Conservation (phyloP, 2,113 vertebrate species). For the Willisornis vidua region DNA sequence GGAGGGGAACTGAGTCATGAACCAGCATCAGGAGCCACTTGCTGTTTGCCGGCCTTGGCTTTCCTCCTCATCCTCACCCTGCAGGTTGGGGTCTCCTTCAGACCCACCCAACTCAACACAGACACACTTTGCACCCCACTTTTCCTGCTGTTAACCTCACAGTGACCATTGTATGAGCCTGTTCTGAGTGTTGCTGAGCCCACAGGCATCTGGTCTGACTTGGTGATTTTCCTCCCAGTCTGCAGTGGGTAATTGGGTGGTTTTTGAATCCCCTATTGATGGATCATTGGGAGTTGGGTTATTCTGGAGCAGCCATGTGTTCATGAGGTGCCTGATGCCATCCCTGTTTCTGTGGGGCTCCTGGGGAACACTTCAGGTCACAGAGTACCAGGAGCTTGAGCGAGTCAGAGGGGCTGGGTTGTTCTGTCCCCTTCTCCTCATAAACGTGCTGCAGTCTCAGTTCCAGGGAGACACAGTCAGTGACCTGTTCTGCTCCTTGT, state of each 20-base stretch:
- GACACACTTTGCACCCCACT: not conserved
- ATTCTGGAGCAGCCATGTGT: not conserved
- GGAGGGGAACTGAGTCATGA: not conserved
- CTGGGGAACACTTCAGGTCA: rapidly evolving
- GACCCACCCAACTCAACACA: not conserved
- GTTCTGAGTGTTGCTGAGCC: not conserved
- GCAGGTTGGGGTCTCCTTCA: not conserved
- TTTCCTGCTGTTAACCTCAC: not conserved
- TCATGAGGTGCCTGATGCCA: not conserved
- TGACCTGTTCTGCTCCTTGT: not conserved
- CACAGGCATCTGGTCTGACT: not conserved
- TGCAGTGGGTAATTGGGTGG: not conserved
- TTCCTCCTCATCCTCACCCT: not conserved
- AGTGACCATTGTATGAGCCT: not conserved
- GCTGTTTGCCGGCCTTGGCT: not conserved
- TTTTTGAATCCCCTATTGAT: rapidly evolving
- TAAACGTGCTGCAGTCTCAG: not conserved
- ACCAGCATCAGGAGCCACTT: not conserved
- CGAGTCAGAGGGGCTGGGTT: rapidly evolving
- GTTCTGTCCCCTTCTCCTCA: not conserved
- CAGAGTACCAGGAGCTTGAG: not conserved
- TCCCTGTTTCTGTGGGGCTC: not conserved
- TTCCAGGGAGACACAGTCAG: not conserved
- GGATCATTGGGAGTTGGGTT: not conserved
- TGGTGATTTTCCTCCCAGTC: not conserved